Evolutionary conservation across 2,888 invertebrate genomes (phyloP).

Genomic region (Plebejus melissa): DNA sequence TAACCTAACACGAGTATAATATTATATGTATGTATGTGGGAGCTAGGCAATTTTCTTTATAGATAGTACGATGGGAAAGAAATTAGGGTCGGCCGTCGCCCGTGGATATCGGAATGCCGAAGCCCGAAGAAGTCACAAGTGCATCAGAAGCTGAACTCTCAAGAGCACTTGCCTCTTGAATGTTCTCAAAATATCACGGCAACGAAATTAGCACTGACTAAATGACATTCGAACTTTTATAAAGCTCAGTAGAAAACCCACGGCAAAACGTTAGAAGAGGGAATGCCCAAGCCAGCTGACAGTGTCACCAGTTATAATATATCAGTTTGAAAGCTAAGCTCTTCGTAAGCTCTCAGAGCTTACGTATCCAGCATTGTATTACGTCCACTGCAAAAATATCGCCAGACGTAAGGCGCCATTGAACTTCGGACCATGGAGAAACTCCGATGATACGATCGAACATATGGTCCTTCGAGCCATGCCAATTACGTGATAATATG

Average conservation of each 20-base stretch:
- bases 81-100: not conserved
- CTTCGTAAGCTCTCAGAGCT: not conserved
- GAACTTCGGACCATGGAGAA: constrained; percentile 33
- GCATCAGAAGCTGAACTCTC: too few species aligned
- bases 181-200: not conserved
- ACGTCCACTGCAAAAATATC: constrained; percentile 6
- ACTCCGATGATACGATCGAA: constrained; percentile 38
- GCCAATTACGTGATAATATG: constrained; percentile 5
- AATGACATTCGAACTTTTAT: not conserved
- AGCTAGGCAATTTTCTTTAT: too few species aligned
- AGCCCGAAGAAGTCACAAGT: too few species aligned
- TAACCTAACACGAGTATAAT: too few species aligned
- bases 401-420: constrained; percentile 32
- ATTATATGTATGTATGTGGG: too few species aligned
- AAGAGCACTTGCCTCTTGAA: too few species aligned
- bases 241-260: too few species aligned
- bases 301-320: not conserved
- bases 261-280: too few species aligned
- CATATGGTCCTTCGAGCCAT: constrained; percentile 36
- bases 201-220: not conserved
- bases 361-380: constrained; percentile 32
- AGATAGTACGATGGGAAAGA: too few species aligned
- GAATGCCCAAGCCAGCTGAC: not conserved
- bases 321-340: too few species aligned
- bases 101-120: not conserved